Conservation (phyloP, 2,113 vertebrate species). For the Euleptes europaea region DNA sequence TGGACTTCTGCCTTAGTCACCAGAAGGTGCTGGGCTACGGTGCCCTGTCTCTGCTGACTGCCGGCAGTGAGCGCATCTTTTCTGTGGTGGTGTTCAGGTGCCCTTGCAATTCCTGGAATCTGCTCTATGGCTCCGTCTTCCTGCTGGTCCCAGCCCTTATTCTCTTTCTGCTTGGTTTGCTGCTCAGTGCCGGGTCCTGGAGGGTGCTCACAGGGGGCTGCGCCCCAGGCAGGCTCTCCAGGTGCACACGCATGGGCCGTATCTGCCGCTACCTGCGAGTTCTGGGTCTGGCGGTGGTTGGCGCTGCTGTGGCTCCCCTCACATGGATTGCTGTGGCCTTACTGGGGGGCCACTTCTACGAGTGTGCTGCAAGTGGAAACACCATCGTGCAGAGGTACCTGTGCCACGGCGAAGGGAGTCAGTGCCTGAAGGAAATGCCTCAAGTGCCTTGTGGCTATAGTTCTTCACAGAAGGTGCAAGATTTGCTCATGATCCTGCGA, state of each 20-base stretch:
- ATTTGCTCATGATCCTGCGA: constrained; percentile 45
- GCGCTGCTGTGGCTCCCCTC: constrained; percentile 68
- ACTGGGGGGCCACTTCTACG: constrained; percentile 73
- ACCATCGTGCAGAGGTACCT: rapidly evolving
- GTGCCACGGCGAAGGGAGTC: neutral
- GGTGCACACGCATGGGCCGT: rapidly evolving
- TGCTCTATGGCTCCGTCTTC: constrained; percentile 75
- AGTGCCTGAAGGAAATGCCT: constrained; percentile 45
- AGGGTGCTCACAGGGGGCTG: constrained; percentile 72
- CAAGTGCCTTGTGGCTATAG: constrained; percentile 66
- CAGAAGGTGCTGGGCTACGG: constrained; percentile 64
- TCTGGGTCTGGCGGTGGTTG: constrained; percentile 19
- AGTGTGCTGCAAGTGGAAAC: constrained; percentile 71
- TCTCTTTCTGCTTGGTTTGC: constrained; percentile 75
- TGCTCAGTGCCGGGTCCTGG: constrained; percentile 67
- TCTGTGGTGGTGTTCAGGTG: constrained; percentile 75
- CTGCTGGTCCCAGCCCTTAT: constrained; percentile 78
- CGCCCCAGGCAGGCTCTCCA: rapidly evolving
- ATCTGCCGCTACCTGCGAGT: rapidly evolving
- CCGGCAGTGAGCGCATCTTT: constrained; percentile 75
- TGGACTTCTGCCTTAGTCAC: constrained; percentile 64
- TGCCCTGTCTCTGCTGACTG: constrained; percentile 73
- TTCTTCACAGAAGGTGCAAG: rapidly evolving
- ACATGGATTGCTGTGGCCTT: constrained; percentile 80
- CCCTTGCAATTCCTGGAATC: constrained; percentile 78